phyloP scores from a whole-genome alignment of 2,797 vertebrate species.

The Zalophus californianus region DNA sequence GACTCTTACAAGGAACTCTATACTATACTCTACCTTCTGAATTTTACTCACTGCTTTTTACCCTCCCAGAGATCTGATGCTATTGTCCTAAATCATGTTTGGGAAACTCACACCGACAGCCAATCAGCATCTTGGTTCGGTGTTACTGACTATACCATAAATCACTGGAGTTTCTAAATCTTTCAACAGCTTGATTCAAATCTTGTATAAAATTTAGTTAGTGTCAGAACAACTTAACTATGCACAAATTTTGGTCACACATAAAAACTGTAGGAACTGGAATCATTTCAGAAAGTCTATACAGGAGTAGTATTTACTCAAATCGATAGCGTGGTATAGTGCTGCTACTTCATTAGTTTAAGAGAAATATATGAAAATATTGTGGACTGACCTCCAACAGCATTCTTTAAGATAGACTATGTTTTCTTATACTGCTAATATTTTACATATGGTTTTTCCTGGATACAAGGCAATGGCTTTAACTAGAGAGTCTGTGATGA shows the following conservation, averaged over 20 bases:
- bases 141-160: background rate
- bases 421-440: constrained; percentile 32
- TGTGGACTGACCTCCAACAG: background rate
- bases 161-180: constrained; percentile 62
- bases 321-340: background rate
- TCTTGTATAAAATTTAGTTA: constrained; percentile 53
- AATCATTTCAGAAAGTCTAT: constrained; percentile 38
- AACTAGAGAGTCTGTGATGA: background rate
- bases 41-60: background rate
- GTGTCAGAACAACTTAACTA: constrained; percentile 41
- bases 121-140: background rate
- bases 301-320: background rate
- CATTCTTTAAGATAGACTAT: background rate
- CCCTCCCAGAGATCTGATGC: background rate
- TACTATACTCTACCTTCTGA: background rate
- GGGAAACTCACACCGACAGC: background rate
- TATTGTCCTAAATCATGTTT: background rate
- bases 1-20: background rate
- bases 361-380: background rate
- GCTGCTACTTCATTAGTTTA: background rate
- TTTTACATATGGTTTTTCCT: background rate
- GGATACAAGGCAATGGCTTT: background rate
- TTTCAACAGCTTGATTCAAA: constrained; percentile 63
- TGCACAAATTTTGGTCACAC: constrained; percentile 5
- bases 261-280: background rate